Conservation (phyloP, 2,797 vertebrate species). For the Ataeniobius toweri region DNA sequence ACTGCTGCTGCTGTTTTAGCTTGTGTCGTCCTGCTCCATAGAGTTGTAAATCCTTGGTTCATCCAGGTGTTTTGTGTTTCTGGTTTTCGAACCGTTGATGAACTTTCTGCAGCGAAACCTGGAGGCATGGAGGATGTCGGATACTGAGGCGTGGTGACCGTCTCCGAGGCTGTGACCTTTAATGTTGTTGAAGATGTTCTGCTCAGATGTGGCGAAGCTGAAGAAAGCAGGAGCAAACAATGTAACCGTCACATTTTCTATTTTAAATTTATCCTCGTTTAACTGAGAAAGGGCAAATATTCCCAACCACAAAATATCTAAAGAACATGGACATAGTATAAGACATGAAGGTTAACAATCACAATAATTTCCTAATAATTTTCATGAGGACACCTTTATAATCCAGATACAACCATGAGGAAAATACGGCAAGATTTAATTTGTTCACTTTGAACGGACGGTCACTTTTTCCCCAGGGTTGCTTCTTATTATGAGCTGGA, state of each 20-base stretch:
- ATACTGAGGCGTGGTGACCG: not conserved
- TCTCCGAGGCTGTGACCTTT: not conserved
- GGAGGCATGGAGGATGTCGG: rapidly evolving
- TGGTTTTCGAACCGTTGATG: not conserved
- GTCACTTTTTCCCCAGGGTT: too few relatives aligned
- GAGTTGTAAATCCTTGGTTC: not conserved
- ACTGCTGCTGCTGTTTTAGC: rapidly evolving
- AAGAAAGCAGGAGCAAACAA: not conserved
- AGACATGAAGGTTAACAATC: too few relatives aligned
- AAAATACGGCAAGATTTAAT: too few relatives aligned
- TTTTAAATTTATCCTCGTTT: too few relatives aligned
- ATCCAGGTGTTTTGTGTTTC: not conserved
- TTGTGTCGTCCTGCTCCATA: not conserved
- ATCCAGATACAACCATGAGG: too few relatives aligned
- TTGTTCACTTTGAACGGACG: too few relatives aligned
- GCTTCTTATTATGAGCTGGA: too few relatives aligned
- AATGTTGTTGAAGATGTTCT: not conserved
- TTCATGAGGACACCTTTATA: too few relatives aligned
- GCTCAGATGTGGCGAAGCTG: not conserved
- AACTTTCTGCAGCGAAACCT: not conserved
- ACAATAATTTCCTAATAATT: too few relatives aligned
- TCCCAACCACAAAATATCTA: too few relatives aligned
- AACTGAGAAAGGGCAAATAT: too few relatives aligned
- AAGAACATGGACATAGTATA: too few relatives aligned
- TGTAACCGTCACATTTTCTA: not conserved